Percentiles rank a stretch among this genome's conserved stretches.
These are phyloP conservation scores for Ophonus ardosiacus DNA, from an alignment of 2,888 invertebrate species.

Conservation along the genomic window DNA sequence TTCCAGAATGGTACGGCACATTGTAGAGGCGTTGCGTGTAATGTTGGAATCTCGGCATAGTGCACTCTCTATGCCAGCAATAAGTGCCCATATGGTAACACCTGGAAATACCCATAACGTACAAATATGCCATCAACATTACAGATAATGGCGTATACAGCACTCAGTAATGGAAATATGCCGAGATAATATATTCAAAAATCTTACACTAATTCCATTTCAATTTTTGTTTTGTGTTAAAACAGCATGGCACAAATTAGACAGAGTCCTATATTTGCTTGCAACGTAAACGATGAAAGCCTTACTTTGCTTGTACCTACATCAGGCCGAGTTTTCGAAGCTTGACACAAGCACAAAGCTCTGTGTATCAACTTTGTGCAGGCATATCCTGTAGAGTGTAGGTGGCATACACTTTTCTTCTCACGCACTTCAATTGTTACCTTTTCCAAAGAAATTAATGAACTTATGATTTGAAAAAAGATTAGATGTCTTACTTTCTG, in stretches of 20 bases:
- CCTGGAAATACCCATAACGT: too few relatives aligned
- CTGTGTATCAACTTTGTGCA: conserved; percentile 16
- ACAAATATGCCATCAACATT: too few relatives aligned
- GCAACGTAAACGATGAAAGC: background rate
- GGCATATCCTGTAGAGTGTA: conserved; percentile 14
- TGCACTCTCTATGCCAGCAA: too few relatives aligned
- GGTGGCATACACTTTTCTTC: background rate
- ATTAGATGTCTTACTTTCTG: background rate
- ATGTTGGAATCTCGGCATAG: too few relatives aligned
- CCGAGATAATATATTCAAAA: too few relatives aligned
- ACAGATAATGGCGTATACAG: too few relatives aligned
- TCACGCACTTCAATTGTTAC: background rate
- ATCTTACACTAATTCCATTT: background rate
- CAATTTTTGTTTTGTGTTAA: background rate
- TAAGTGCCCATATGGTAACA: too few relatives aligned
- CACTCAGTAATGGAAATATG: too few relatives aligned
- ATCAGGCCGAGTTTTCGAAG: conserved; percentile 3
- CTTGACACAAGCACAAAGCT: conserved; percentile 28
- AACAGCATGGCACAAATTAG: background rate
- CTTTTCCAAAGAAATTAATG: background rate
- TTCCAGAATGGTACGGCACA: too few relatives aligned
- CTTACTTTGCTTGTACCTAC: conserved; percentile 7
- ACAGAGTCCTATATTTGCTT: background rate
- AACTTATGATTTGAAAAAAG: background rate
- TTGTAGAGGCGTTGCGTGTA: too few relatives aligned